Evolutionary conservation across 2,888 invertebrate genomes (phyloP).

Genomic region (Buathra laborator): DNA sequence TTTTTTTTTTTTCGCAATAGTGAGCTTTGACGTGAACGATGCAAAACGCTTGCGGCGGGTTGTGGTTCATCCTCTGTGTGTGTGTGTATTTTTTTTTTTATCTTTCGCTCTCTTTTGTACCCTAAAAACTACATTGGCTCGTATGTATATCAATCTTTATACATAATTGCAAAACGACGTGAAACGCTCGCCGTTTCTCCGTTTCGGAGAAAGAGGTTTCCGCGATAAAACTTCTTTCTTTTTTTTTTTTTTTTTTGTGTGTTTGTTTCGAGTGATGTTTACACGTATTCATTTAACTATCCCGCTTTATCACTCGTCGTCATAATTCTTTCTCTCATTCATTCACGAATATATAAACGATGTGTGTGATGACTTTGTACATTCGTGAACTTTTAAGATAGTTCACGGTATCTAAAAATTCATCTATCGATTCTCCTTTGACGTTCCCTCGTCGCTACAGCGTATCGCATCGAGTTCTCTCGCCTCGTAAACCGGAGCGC

Average conservation of each 20-base stretch:
- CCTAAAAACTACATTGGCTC: conserved; percentile 74
- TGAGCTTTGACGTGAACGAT: conserved; percentile 17
- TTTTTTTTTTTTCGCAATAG: conserved; percentile 13
- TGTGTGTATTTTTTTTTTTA: conserved; percentile 38
- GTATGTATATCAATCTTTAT: conserved; percentile 73
- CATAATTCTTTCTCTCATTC: conserved; percentile 48
- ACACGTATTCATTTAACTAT: conserved; percentile 23
- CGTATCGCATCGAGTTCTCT: conserved; percentile 19
- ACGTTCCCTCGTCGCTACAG: conserved; percentile 10
- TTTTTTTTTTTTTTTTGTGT: not conserved
- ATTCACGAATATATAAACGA: conserved; percentile 59
- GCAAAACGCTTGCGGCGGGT: conserved; percentile 11
- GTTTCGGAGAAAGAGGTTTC: conserved; percentile 50
- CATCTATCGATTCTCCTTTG: conserved; percentile 31
- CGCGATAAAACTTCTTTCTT: conserved; percentile 42
- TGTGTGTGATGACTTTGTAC: conserved; percentile 65
- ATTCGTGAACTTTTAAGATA: conserved; percentile 43
- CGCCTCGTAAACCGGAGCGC: not conserved
- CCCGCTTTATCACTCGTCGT: conserved; percentile 30
- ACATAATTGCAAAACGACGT: conserved; percentile 69
- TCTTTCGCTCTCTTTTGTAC: conserved; percentile 55
- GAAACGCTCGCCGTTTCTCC: conserved; percentile 34
- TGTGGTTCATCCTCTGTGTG: conserved; percentile 10
- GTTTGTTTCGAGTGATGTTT: conserved; percentile 46
- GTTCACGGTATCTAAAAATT: conserved; percentile 61